phyloP scores from a whole-genome alignment of 2,113 vertebrate species.

The Syngnathus floridae region DNA sequence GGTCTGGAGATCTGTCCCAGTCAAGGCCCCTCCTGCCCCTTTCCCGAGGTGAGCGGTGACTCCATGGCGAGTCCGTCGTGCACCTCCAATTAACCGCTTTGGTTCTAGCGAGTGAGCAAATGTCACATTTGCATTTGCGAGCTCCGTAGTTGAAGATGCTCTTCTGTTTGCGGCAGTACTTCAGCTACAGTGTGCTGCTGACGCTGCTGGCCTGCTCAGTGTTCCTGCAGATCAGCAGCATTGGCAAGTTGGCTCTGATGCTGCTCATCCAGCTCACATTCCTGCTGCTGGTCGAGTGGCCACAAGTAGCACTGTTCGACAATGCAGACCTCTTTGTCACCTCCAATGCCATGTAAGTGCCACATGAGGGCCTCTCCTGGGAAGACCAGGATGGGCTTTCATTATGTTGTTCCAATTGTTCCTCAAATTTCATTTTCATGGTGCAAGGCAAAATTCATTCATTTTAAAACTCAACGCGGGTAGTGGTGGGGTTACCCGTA shows the following conservation, averaged over 20 bases:
- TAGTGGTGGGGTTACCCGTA: too few relatives aligned
- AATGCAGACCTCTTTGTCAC: slow-evolving; percentile 90
- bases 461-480: not conserved
- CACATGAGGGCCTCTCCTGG: not conserved
- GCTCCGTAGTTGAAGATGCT: slow-evolving; percentile 18
- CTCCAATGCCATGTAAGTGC: slow-evolving; percentile 87
- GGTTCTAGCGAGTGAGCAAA: not conserved
- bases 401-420: not conserved
- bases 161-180: slow-evolving; percentile 75
- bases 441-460: not conserved
- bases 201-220: slow-evolving; percentile 92
- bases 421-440: not conserved
- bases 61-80: not conserved
- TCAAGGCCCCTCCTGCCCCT: slow-evolving; percentile 77
- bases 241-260: slow-evolving; percentile 89
- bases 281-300: slow-evolving; percentile 87
- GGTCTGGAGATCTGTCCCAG: slow-evolving; percentile 75
- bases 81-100: not conserved
- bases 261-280: slow-evolving; percentile 83
- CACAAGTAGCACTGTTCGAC: slow-evolving; percentile 86
- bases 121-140: slow-evolving; percentile 28
- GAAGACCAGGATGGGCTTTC: not conserved
- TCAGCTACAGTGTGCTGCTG: slow-evolving; percentile 86
- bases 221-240: slow-evolving; percentile 97
- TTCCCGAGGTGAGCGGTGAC: slow-evolving; percentile 79